Conservation (phyloP, 1,140 invertebrate species). For the Trinorchestia longiramus region DNA sequence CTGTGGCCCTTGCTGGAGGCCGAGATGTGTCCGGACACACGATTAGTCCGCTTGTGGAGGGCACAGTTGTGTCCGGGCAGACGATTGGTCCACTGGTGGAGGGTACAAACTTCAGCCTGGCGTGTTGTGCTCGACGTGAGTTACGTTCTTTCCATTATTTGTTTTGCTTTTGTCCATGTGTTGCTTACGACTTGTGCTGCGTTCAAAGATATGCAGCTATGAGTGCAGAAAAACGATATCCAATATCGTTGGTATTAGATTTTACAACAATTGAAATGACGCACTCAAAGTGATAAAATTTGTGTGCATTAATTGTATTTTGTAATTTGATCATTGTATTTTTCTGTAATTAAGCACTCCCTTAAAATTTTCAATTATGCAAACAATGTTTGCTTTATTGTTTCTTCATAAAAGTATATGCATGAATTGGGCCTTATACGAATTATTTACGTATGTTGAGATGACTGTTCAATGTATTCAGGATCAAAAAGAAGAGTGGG, state of each 20-base stretch:
- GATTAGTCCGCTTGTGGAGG: background rate
- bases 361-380: too few species aligned
- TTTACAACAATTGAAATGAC: too few species aligned
- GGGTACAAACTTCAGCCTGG: background rate
- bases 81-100: background rate
- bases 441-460: background rate
- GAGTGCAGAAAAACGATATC: background rate
- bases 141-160: background rate
- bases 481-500: background rate
- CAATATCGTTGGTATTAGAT: too few species aligned
- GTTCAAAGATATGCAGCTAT: background rate
- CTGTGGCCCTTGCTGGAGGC: background rate
- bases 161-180: background rate
- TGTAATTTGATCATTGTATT: too few species aligned
- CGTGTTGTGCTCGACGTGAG: background rate
- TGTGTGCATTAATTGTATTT: too few species aligned
- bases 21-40: background rate
- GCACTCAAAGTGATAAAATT: too few species aligned
- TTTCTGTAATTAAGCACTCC: too few species aligned
- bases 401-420: too few species aligned
- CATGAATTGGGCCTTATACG: too few species aligned
- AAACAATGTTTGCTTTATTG: too few species aligned
- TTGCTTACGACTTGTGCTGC: background rate
- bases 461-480: background rate
- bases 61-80: background rate